Evolutionary conservation across 2,888 invertebrate species (phyloP).

Genomic region (Sinhomidia bicolor): DNA sequence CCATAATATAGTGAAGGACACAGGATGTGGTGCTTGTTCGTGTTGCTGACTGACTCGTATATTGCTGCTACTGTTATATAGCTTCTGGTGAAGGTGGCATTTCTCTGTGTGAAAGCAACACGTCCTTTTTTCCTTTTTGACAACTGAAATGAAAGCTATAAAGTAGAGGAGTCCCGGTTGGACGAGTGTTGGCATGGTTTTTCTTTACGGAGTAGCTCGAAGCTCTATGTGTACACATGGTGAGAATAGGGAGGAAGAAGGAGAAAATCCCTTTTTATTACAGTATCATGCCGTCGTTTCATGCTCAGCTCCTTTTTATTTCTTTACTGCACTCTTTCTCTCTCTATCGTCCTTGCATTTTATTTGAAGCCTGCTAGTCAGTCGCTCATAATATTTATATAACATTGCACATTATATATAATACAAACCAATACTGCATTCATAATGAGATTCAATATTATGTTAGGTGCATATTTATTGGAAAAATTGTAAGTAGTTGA

Average conservation of each 20-base stretch:
- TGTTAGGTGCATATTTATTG: no score
- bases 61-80: no score
- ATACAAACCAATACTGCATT: background rate
- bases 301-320: background rate
- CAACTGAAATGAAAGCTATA: background rate
- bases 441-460: background rate
- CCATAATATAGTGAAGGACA: background rate
- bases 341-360: constrained; percentile 8
- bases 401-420: background rate
- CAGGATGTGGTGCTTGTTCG: constrained; percentile 15
- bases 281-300: background rate
- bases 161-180: background rate
- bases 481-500: no score
- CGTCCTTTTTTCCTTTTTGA: constrained; percentile 14
- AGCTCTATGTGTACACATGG: no score
- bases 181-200: background rate
- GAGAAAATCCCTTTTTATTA: background rate
- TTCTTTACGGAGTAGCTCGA: background rate
- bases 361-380: background rate
- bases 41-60: background rate
- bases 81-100: background rate
- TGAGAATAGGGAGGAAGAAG: background rate
- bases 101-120: background rate
- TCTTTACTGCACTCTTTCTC: background rate
- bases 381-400: background rate